Percentiles rank a stretch among this genome's conserved stretches.
Evolutionary conservation across 1,140 invertebrate genomes (phyloP).

Genomic region (Bombus soroeensis): DNA sequence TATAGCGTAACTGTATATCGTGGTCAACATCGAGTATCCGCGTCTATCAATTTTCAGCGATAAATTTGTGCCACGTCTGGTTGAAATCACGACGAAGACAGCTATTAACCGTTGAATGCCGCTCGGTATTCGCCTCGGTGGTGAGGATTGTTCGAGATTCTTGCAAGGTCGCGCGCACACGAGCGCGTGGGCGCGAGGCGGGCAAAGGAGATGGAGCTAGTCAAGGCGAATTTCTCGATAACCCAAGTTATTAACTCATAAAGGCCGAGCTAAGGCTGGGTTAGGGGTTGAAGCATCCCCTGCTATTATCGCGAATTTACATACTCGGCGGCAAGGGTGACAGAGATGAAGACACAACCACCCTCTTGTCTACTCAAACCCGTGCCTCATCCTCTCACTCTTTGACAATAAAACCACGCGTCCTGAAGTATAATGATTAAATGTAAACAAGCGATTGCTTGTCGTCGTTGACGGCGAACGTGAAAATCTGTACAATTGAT

Average conservation of each 20-base stretch:
- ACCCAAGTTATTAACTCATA: constrained; percentile 82
- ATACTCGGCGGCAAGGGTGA: constrained; percentile 71
- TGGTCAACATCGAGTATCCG: neutral
- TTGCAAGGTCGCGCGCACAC: constrained; percentile 33
- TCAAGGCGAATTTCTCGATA: constrained; percentile 79
- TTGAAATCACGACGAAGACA: constrained; percentile 34
- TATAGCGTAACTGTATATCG: neutral
- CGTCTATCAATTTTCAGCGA: constrained; percentile 3
- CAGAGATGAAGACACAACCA: constrained; percentile 58
- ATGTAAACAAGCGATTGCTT: constrained; percentile 78
- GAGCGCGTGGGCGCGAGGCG: neutral
- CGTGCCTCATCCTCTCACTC: constrained; percentile 3
- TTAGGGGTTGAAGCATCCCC: constrained; percentile 69
- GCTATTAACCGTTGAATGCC: constrained; percentile 43
- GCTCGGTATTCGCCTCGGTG: constrained; percentile 45
- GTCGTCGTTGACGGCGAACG: neutral
- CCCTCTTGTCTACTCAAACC: neutral
- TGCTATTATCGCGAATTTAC: constrained; percentile 81
- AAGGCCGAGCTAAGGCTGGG: constrained; percentile 77
- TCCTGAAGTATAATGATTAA: constrained; percentile 79
- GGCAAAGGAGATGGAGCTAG: constrained; percentile 39
- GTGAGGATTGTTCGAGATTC: constrained; percentile 59
- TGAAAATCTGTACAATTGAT: constrained; percentile 27
- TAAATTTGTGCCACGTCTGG: constrained; percentile 19
- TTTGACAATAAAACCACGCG: constrained; percentile 75